Base-by-base conservation (phyloP, 1,140 invertebrate genomes). In the Platorchestia sp. region DNA sequence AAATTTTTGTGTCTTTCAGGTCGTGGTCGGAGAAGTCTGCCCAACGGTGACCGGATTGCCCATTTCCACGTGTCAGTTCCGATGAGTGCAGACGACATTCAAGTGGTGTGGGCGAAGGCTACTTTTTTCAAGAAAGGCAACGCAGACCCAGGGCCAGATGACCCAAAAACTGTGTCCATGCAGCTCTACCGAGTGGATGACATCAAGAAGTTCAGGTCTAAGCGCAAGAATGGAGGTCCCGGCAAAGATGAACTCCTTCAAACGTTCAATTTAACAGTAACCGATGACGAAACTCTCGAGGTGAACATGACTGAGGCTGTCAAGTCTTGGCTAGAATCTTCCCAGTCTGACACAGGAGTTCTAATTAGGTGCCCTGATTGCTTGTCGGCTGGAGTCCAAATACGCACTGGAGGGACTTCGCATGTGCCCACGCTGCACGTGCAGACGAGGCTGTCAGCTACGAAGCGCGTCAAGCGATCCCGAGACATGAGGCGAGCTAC, bases 271-370 rank as follows among this genome's bases (percentile, higher is more conserved):
- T 45, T 95, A 95, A 47, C 75, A 3, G 95, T 95, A 36, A 45
- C 47, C 45, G 89, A 45, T 36, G 86, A 90, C 47, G 95, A 95
- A 59, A 98, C 98, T 98, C 97, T 97, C 14, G 97, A 98, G 95
- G 97, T 98, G 10, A 98, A 98, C 96, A 97, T 97, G 0, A 98
- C 97, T 0, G 96, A 97, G 95, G 97, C 97, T 0, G 97, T 97
- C n/a, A 96, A 97, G 95, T 96, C 96, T 27, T 98, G 97, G 97
- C 86, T 97, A n/a, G 97, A 97, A 3, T 96, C 97, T 0, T 97
- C 96, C 27, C 96, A 96, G 22, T 96, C 97, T 40, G 97, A 98
- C 96, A 96, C 97, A 5, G 97, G 97, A 36, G 96, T 98, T 36
- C 97, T 97, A 96, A 96, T 98, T 59, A 97, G 97, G 96, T 97